A percentile compares a stretch with the other conserved stretches of the same genome.
Conservation (phyloP, 1,140 invertebrate genomes). For the Zaprionus camerounensis region DNA sequence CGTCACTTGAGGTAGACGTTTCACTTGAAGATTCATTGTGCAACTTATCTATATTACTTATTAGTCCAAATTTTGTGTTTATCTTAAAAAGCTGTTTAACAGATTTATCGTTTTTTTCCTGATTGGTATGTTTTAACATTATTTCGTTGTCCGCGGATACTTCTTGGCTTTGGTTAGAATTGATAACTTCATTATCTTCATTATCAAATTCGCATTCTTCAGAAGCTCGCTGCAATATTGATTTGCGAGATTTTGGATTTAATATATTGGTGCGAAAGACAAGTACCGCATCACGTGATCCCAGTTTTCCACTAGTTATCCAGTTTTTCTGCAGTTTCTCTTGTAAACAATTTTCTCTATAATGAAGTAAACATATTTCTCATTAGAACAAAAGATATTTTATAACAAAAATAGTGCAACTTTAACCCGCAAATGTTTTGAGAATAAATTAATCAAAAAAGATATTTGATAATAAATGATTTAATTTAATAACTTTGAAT, state of each 20-base stretch:
- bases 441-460: no score
- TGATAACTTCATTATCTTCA: slow-evolving; percentile 10
- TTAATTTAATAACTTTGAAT: no score
- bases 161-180: not conserved
- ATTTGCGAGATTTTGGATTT: slow-evolving; percentile 68
- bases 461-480: no score
- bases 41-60: slow-evolving; percentile 39
- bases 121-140: slow-evolving; percentile 29
- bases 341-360: slow-evolving; percentile 46
- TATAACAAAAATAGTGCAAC: not conserved
- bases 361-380: slow-evolving; percentile 14
- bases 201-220: slow-evolving; percentile 22
- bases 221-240: slow-evolving; percentile 38
- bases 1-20: slow-evolving; percentile 74
- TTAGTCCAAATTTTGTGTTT: slow-evolving; percentile 32
- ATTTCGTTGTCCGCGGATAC: slow-evolving; percentile 25
- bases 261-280: slow-evolving; percentile 77
- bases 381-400: not conserved
- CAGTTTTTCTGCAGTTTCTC: slow-evolving; percentile 63
- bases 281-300: slow-evolving; percentile 78
- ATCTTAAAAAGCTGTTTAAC: slow-evolving; percentile 44
- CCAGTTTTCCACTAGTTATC: slow-evolving; percentile 80
- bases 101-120: slow-evolving; percentile 42
- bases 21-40: slow-evolving; percentile 71
- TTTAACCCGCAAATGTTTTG: not conserved